These are phyloP conservation scores for Melolontha melolontha DNA, from an alignment of 2,888 invertebrate genomes.

Conservation along the genomic window DNA sequence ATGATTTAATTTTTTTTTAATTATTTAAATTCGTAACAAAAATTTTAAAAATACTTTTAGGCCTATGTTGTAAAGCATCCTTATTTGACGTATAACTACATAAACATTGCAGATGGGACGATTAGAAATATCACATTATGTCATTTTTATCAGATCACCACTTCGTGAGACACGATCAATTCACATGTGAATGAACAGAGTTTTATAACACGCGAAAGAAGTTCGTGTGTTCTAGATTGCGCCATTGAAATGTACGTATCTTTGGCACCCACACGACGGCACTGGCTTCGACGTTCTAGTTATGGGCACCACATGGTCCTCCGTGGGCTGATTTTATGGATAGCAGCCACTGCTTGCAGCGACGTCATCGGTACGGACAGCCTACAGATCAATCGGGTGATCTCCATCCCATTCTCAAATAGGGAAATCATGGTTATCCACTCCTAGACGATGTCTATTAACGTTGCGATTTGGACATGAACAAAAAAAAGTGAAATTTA, in stretches of 20 bases:
- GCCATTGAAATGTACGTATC: conserved; percentile 4
- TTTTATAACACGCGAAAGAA: too few species aligned
- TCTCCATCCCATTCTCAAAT: conserved; percentile 1
- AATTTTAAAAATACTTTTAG: too few species aligned
- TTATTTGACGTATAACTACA: too few species aligned
- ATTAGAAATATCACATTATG: too few species aligned
- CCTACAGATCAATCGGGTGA: conserved; percentile 1
- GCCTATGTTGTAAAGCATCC: too few species aligned
- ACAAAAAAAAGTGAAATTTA: conserved; percentile 6
- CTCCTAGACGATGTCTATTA: background rate
- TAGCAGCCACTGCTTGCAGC: background rate
- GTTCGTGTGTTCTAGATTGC: conserved; percentile 5
- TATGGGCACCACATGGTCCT: conserved; percentile 14
- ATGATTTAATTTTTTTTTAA: too few species aligned
- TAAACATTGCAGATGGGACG: too few species aligned
- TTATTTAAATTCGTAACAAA: too few species aligned
- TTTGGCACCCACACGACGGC: conserved; percentile 4
- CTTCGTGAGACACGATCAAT: too few species aligned
- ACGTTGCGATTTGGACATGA: background rate
- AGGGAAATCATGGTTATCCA: conserved; percentile 13
- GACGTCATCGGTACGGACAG: conserved; percentile 9
- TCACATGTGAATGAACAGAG: too few species aligned
- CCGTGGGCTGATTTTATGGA: conserved; percentile 13
- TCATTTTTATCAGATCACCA: too few species aligned
- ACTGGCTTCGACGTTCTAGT: conserved; percentile 10